phyloP scores from a whole-genome alignment of 2,113 vertebrate genomes.

The Butorides virescens region DNA sequence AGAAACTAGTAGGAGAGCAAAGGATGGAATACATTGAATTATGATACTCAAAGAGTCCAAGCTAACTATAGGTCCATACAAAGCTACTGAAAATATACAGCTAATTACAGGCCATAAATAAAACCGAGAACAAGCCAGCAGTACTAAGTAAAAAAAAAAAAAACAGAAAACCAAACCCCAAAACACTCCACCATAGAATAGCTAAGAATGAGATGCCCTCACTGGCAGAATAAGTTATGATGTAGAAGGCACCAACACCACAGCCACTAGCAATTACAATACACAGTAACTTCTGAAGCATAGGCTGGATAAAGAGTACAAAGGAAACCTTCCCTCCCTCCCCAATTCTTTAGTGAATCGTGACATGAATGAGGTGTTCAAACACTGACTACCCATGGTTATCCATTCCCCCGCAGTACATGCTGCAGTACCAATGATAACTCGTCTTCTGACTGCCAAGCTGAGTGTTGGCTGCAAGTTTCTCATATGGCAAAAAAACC shows the following conservation, averaged over 20 bases:
- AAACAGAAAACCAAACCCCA: not conserved
- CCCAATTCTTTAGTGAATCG: not conserved
- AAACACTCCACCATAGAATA: not conserved
- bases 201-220: not conserved
- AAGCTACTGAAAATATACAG: not conserved
- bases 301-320: not conserved
- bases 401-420: not conserved
- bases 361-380: not conserved
- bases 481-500: not conserved
- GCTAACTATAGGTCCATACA: not conserved
- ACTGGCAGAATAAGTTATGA: not conserved
- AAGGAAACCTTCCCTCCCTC: not conserved
- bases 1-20: not conserved
- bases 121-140: not conserved
- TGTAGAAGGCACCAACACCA: not conserved
- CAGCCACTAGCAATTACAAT: not conserved
- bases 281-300: not conserved
- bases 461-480: not conserved
- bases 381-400: not conserved
- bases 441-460: not conserved
- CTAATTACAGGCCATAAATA: not conserved
- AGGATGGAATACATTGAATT: not conserved
- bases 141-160: fast-evolving
- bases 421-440: not conserved
- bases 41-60: not conserved